Evolutionary conservation across 1,140 invertebrate species (phyloP), one percentile per base, ranked within the genome.

Genomic region (Gryllus bimaculatus): DNA sequence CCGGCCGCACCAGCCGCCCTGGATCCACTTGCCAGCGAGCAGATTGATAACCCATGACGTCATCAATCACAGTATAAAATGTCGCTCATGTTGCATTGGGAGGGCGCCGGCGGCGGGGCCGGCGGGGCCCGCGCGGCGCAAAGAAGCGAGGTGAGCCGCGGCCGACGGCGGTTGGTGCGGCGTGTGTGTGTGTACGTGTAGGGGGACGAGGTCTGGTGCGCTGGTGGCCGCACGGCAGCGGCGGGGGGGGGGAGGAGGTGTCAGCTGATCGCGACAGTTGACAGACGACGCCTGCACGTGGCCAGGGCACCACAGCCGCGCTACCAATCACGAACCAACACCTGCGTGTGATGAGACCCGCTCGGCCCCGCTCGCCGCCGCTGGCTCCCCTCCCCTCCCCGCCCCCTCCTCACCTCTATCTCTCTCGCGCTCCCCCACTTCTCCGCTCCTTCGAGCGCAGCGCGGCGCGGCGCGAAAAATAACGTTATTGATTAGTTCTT

Each of bases 11-110:
- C 54, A 10, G 10, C 54, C 54, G 3, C 54, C 18, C 54, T 10
- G 54, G 54, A 66, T 66, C 54, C 76, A 77, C 76, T 49, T 77
- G 76, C 76, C 47, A 20, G 39, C 20, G 10, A 48, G n/a, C 76
- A 77, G 76, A 77, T 77, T 77, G 76, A 77, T 77, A 77, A 77
- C 76, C 76, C 76, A 48, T 77, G 76, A 77, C 76, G 76, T 77
- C 76, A 77, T 77, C 76, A 77, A 77, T 77, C 76, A 77, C 76
- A 47, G 8, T 20, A 20, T 77, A 77, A 48, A 54, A 77, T 48
- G 48, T 48, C 48, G 76, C 48, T 49, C 8, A 20, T 49, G 39
- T 39, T 76, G 75, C 75, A 76, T 76, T 48, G 75, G 75, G 47
- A 76, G 47, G 26, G 7, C 21, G 13, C 47, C n/a, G n/a, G 39